Conservation (phyloP, 2,888 invertebrate species). For the Tenthredo scrophulariae region DNA sequence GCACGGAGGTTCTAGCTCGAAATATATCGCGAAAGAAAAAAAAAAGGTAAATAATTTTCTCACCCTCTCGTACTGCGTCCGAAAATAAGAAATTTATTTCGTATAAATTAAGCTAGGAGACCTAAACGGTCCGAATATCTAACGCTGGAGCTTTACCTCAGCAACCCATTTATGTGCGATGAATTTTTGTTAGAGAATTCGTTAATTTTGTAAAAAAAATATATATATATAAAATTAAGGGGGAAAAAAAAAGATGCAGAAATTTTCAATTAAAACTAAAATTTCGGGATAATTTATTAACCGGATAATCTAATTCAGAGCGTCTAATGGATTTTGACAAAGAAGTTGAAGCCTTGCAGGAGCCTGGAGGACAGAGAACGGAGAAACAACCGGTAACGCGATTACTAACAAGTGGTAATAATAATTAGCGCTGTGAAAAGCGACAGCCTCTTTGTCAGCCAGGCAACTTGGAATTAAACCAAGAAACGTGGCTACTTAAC, state of each 20-base stretch:
- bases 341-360: not conserved
- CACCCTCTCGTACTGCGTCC: not conserved
- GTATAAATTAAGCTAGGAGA: constrained; percentile 19
- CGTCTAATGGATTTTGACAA: not conserved
- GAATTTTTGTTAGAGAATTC: not conserved
- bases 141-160: not conserved
- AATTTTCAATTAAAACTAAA: not conserved
- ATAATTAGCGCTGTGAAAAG: constrained; percentile 59
- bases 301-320: not conserved
- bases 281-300: not conserved
- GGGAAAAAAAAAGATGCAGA: not conserved
- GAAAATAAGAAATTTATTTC: not conserved
- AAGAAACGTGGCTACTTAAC: constrained; percentile 43
- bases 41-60: constrained; percentile 41
- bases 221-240: not conserved
- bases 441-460: constrained; percentile 42
- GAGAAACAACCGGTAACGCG: constrained; percentile 54
- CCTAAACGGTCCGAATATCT: not conserved
- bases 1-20: not conserved
- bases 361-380: not conserved
- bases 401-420: constrained; percentile 63
- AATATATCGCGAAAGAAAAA: not conserved
- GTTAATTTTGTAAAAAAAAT: not conserved
- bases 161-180: not conserved
- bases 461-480: constrained; percentile 37